A percentile compares a stretch with the other conserved stretches of the same genome.
Evolutionary conservation across 2,888 invertebrate genomes (phyloP).

Genomic region (Amiota minor): DNA sequence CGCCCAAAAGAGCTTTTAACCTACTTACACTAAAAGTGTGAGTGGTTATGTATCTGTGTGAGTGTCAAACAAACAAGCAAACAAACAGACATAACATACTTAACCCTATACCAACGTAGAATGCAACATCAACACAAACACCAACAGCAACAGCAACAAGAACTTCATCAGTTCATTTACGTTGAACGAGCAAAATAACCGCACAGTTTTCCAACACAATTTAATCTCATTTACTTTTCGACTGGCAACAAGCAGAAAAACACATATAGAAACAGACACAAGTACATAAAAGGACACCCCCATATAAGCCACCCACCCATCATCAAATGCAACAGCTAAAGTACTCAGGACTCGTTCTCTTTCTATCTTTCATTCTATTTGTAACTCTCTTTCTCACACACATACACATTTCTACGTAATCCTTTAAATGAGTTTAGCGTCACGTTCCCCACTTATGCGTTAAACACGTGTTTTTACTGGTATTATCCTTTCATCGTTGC

Average conservation of each 20-base stretch:
- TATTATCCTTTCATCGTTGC: slow-evolving; percentile 59
- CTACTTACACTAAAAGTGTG: slow-evolving; percentile 53
- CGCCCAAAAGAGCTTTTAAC: slow-evolving; percentile 64
- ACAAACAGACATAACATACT: slow-evolving; percentile 40
- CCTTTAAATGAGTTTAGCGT: slow-evolving; percentile 70
- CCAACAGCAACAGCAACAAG: slow-evolving; percentile 11
- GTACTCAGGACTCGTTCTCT: slow-evolving; percentile 44
- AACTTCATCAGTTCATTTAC: slow-evolving; percentile 30
- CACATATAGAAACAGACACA: slow-evolving; percentile 44
- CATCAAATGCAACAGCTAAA: slow-evolving; percentile 17
- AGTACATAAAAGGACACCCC: neutral
- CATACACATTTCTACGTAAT: slow-evolving; percentile 50
- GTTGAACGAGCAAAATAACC: slow-evolving; percentile 13
- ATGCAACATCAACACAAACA: slow-evolving; percentile 1
- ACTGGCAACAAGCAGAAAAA: slow-evolving; percentile 30
- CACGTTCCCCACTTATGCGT: slow-evolving; percentile 67
- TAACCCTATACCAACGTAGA: slow-evolving; percentile 40
- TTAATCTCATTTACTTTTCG: slow-evolving; percentile 26
- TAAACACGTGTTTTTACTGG: slow-evolving; percentile 67
- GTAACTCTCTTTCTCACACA: too few species aligned
- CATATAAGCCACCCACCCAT: slow-evolving; percentile 18
- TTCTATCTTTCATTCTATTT: too few species aligned
- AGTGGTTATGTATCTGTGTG: slow-evolving; percentile 13
- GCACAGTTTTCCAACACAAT: slow-evolving; percentile 10
- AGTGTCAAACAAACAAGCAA: slow-evolving; percentile 4